Conservation (phyloP, 2,797 vertebrate genomes). For the Chloroceryle amazona region DNA sequence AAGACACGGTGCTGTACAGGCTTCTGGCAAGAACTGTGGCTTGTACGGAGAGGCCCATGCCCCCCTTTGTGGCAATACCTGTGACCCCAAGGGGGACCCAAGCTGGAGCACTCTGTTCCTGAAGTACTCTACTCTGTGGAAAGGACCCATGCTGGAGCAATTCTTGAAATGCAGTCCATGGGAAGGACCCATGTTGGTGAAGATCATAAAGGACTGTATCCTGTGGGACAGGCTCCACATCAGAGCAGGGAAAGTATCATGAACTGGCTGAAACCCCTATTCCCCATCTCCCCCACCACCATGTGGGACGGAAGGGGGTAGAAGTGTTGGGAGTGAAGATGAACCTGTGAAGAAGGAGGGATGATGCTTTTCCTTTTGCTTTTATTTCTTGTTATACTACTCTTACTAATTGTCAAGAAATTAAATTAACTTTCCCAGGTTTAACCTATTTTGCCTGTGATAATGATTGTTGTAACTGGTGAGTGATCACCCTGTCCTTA, state of each 20-base stretch:
- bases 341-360: background rate
- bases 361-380: background rate
- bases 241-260: background rate
- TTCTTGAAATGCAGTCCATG: background rate
- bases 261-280: background rate
- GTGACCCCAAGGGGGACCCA: background rate
- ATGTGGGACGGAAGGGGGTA: background rate
- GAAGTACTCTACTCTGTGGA: background rate
- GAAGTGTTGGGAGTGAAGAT: background rate
- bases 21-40: background rate
- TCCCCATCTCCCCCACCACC: rapidly evolving
- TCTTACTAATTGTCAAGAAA: background rate
- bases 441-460: background rate
- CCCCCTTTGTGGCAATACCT: background rate
- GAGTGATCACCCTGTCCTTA: background rate
- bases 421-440: background rate
- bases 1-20: rapidly evolving
- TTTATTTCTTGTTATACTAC: background rate
- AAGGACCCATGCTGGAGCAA: background rate
- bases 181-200: background rate
- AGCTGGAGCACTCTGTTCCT: background rate
- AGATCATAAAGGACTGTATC: background rate
- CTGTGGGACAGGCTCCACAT: rapidly evolving
- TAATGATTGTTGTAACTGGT: background rate
- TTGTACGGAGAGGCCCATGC: rapidly evolving